These are phyloP conservation scores for Aldabrachelys gigantea DNA, from an alignment of 2,113 vertebrate genomes.

Conservation along the genomic window DNA sequence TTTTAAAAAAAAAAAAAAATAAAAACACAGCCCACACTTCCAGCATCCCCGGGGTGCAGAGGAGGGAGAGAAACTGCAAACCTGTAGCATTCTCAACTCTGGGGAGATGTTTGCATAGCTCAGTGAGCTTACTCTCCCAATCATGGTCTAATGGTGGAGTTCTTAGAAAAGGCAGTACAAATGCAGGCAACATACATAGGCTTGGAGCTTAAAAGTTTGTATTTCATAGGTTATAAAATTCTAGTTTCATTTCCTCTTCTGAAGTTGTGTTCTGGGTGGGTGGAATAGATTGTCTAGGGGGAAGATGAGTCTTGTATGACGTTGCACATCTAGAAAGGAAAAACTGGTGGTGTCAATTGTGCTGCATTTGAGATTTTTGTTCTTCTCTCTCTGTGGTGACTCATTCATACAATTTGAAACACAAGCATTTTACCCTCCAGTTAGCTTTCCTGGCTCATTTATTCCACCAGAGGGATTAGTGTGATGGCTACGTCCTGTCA, in stretches of 20 bases:
- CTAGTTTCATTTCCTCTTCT: background rate
- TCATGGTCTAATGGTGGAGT: accelerated
- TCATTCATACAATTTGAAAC: background rate
- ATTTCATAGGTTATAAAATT: background rate
- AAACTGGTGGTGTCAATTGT: background rate
- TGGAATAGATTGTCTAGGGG: background rate
- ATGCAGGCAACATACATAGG: accelerated
- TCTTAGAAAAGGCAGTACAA: background rate
- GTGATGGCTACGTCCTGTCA: background rate
- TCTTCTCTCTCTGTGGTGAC: background rate
- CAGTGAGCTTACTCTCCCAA: background rate
- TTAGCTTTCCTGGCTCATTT: background rate
- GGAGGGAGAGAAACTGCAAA: background rate
- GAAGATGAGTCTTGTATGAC: background rate
- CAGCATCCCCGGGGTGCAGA: background rate
- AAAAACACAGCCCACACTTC: background rate
- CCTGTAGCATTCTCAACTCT: background rate
- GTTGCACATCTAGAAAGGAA: background rate
- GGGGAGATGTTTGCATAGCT: background rate
- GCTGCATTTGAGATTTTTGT: background rate
- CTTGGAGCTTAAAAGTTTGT: background rate
- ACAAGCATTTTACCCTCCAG: background rate
- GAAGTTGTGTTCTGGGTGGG: background rate
- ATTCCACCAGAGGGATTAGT: background rate
- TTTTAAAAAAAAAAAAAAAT: background rate